Base-by-base conservation (phyloP, 2,797 vertebrate species). In the Cossypha caffra region DNA sequence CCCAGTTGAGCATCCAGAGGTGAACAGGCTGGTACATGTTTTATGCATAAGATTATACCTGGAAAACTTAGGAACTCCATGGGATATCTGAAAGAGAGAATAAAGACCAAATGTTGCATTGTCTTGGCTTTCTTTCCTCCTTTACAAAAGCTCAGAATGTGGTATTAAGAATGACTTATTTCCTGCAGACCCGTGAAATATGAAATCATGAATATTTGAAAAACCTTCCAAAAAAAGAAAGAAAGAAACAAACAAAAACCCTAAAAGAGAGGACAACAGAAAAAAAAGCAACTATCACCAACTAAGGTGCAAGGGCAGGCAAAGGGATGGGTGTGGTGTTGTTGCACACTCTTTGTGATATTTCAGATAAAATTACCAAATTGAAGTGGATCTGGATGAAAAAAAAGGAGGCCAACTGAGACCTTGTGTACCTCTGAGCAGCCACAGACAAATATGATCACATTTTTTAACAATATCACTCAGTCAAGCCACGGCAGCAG, bases 1-100 rank as follows among this genome's bases (percentile, higher is more conserved):
- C 72, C 69, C 61, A 91, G 0, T 3, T 68, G 85, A 88, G 75
- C 66, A 86, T 55, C 54, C 61, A 68, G 75, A 90, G 57, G 72
- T 67, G 75, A 95, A 86, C 17, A 80, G 57, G 35, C 3, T 89
- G 78, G 52, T 64, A 85, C 76, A 83, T 72, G 69, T 78, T 93
- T 93, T 72, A 86, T 87, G 69, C 40, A 78, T 66, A 74, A 50
- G 43, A 93, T 75, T 78, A 75, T n/a, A 54, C 48, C 58, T 57
- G 75, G 54, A 92, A 93, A 94, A 84, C 77, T 69, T 62, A 90
- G 90, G 73, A 95, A 86, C 26, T 87, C 57, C 18, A 66, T 8
- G 14, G 42, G 54, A 55, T 80, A 51, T 72, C 26, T 47, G 50
- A 89, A 91, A 74, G 61, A 71, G 86, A 61, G 25, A 86, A 80